Evolutionary conservation across 2,113 vertebrate genomes (phyloP).

Genomic region (Centropus unirufus): DNA sequence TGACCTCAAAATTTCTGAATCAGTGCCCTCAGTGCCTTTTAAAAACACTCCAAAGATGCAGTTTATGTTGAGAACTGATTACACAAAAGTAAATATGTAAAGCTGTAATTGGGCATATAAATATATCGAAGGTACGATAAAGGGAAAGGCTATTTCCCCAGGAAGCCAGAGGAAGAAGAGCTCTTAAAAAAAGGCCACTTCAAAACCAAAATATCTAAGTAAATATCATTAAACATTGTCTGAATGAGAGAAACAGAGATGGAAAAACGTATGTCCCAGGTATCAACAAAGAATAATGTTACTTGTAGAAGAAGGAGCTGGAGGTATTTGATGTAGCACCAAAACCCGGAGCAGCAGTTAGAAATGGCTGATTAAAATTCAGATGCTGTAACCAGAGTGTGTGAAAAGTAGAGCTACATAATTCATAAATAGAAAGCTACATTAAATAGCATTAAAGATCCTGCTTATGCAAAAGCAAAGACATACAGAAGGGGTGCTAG

Average conservation of each 20-base stretch:
- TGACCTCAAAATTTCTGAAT: not conserved
- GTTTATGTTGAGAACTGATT: not conserved
- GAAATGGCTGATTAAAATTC: not conserved
- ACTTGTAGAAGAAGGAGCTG: not conserved
- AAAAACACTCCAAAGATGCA: not conserved
- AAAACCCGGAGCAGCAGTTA: not conserved
- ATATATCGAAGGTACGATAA: not conserved
- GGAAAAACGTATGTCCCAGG: not conserved
- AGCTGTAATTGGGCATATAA: not conserved
- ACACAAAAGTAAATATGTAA: conserved; percentile 12
- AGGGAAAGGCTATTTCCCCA: not conserved
- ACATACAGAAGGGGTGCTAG: not conserved
- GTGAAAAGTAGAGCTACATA: not conserved
- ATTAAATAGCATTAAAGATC: conserved; percentile 26
- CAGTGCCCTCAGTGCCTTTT: not conserved
- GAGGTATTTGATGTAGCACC: not conserved
- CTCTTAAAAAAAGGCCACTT: not conserved
- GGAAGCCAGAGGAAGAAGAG: not conserved
- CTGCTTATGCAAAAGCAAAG: not conserved
- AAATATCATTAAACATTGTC: conserved; percentile 11
- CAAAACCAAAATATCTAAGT: not conserved
- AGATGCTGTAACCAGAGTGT: not conserved
- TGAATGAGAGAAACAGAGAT: not conserved
- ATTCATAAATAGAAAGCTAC: not conserved
- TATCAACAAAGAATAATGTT: not conserved